These are phyloP conservation scores for Indri indri DNA, from an alignment of 2,113 vertebrate species.

Conservation along the genomic window DNA sequence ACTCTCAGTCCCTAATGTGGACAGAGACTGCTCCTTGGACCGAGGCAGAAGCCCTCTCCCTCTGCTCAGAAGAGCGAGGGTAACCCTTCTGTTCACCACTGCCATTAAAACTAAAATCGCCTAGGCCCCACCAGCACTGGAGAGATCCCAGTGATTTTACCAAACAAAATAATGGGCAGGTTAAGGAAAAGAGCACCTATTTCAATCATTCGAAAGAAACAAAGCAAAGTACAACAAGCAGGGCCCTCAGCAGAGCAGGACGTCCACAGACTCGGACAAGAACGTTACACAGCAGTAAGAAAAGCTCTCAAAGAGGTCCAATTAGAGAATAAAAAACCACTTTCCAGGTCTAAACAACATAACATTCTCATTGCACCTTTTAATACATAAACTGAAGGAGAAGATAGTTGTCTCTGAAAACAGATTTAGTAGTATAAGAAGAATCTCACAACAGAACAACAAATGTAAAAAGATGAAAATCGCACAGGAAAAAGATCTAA, in stretches of 20 bases:
- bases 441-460: not conserved
- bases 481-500: not conserved
- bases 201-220: not conserved
- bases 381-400: not conserved
- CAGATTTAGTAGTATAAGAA: not conserved
- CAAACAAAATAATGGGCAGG: not conserved
- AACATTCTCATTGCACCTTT: not conserved
- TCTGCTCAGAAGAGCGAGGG: not conserved
- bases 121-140: not conserved
- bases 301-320: not conserved
- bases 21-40: not conserved
- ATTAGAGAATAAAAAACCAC: not conserved
- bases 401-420: constrained; percentile 7
- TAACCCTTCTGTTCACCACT: not conserved
- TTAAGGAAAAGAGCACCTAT: not conserved
- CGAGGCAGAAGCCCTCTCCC: not conserved
- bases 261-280: not conserved
- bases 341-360: not conserved
- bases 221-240: not conserved
- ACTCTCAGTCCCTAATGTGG: not conserved
- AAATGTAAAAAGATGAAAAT: not conserved
- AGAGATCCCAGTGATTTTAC: not conserved
- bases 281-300: not conserved
- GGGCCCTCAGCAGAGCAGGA: not conserved
- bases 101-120: not conserved